phyloP scores from a whole-genome alignment of 2,113 vertebrate genomes.

The Dicrurus megarhynchus region DNA sequence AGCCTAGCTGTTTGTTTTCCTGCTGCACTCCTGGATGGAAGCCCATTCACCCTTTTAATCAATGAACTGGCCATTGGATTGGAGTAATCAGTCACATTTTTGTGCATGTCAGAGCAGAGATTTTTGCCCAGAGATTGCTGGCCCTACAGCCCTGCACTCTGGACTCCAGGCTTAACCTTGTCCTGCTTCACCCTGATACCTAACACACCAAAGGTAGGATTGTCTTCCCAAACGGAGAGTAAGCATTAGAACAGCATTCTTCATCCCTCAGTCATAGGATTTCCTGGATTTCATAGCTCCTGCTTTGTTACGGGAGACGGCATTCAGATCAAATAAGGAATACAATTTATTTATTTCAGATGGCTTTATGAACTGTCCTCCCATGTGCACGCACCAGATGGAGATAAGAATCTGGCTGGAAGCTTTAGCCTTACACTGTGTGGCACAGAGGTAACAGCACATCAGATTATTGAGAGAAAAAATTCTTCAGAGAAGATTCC shows the following conservation, averaged over 20 bases:
- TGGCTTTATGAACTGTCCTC: slow-evolving; percentile 12
- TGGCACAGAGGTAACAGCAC: not conserved
- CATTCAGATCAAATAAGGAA: slow-evolving; percentile 2
- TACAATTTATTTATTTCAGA: slow-evolving; percentile 42
- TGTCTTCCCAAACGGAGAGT: not conserved
- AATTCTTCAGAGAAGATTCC: not conserved
- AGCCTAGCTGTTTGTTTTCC: slow-evolving; percentile 42
- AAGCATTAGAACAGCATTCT: not conserved
- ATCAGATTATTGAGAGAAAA: not conserved
- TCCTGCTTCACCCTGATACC: not conserved
- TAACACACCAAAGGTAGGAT: not conserved
- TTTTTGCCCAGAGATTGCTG: not conserved
- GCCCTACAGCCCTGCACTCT: not conserved
- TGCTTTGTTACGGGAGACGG: not conserved
- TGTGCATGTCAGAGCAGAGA: slow-evolving; percentile 19
- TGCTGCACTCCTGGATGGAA: slow-evolving; percentile 38
- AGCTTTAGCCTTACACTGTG: not conserved
- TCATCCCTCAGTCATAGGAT: not conserved
- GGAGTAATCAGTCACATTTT: slow-evolving; percentile 21
- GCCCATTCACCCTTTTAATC: slow-evolving; percentile 55
- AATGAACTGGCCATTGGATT: slow-evolving; percentile 18
- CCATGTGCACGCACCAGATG: not conserved
- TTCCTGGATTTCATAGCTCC: not conserved
- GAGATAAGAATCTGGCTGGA: slow-evolving; percentile 33
- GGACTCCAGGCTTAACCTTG: not conserved